Evolutionary conservation across 2,888 invertebrate genomes (phyloP).

Genomic region (Argyra leucocephala): DNA sequence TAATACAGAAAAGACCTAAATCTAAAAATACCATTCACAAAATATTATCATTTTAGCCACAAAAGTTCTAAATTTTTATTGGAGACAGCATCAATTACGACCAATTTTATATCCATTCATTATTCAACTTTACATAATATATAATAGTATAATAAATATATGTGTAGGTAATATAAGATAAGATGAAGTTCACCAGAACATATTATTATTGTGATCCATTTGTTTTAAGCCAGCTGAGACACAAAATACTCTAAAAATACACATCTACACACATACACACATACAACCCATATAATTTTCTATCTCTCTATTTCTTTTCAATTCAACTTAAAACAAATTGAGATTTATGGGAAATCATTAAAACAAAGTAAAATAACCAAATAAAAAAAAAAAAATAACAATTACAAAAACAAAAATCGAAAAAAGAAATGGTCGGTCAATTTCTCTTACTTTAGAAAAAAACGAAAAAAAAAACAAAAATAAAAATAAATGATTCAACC

Average conservation of each 20-base stretch:
- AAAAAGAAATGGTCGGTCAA: neutral
- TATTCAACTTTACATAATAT: neutral
- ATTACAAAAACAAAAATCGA: neutral
- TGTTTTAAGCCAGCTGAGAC: neutral
- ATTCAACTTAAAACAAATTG: neutral
- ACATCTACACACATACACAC: neutral
- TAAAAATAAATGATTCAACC: too few species aligned
- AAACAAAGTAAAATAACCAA: neutral
- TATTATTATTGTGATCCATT: neutral
- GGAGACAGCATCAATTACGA: neutral
- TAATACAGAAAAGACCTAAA: too few species aligned
- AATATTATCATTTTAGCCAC: neutral
- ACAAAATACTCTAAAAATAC: neutral
- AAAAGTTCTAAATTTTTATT: neutral
- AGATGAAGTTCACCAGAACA: neutral
- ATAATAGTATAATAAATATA: neutral
- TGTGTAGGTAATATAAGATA: neutral
- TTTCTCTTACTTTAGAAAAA: neutral
- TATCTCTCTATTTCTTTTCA: neutral
- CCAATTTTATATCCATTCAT: neutral
- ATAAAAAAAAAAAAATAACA: too few species aligned
- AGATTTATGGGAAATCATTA: slow-evolving; percentile 1
- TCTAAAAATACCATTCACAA: too few species aligned
- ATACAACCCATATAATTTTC: too few species aligned
- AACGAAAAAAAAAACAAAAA: neutral